Base-by-base conservation (phyloP, 2,888 invertebrate species). In the Scelioninae gen. 1 region DNA sequence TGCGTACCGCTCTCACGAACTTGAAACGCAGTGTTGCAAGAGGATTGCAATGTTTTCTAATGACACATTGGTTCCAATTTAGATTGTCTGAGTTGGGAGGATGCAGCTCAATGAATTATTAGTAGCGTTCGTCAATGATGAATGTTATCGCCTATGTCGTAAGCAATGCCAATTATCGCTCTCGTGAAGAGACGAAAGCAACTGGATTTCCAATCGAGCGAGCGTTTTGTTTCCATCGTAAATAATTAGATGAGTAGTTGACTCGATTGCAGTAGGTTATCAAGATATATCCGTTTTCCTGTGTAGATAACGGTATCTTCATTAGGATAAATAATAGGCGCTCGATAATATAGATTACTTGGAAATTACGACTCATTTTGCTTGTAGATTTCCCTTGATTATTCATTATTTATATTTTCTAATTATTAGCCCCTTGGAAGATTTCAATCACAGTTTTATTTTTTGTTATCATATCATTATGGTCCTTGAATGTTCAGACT, bases 1-100 rank as follows among this genome's bases (percentile, higher is more conserved):
- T 79, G 74, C 72, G 69, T 71, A 62, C 60, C 9, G 66, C 45
- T 60, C 51, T 51, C 45, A 65, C 58, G 75, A 49, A 69, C 55
- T 29, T 40, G 58, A n/a, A 32, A n/a, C 16, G 31, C 15, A 10
- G 51, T 9, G 1, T 58, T 11, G 40, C 11, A 29, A 49, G 13
- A 15, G 62, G 58, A 60, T 55, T 47, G 75, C 23, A 2, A 23
- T 23, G 23, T 23, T 23, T 23, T 47, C 45, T 56, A 60, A 65
- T 78, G 78, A 78, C 71, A 71, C 65, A 71, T 78, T 56, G 71
- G 16, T 65, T 78, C 43, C 65, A 71, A 78, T 63, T 71, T 71
- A 71, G 78, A 78, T 63, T 49, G 32, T 8, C 9, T 10, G 40
- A n/a, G 16, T 62, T 8, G 10, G 43, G 62, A 32, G 56, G 32